Evolutionary conservation across 2,888 invertebrate species (phyloP).

Genomic region (Smittia sp.): DNA sequence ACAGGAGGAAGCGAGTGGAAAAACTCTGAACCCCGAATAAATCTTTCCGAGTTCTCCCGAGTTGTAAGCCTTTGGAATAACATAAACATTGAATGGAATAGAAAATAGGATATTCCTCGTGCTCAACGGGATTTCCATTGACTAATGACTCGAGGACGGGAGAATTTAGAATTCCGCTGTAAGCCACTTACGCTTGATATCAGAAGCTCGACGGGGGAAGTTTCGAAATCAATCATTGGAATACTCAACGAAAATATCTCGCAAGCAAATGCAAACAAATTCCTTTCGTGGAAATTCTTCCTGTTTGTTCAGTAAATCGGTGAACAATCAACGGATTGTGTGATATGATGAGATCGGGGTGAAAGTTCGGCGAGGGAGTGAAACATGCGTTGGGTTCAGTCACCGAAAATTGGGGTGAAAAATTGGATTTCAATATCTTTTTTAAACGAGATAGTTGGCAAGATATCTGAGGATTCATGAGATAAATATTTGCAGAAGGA

Average conservation of each 20-base stretch:
- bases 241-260: conserved; percentile 14
- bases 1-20: not conserved
- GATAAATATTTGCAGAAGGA: too few relatives aligned
- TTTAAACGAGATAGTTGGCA: too few relatives aligned
- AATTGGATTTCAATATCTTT: not conserved
- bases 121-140: conserved; percentile 23
- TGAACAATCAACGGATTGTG: conserved; percentile 24
- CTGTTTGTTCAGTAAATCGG: conserved; percentile 26
- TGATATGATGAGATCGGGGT: conserved; percentile 6
- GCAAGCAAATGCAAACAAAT: conserved; percentile 8
- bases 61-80: conserved; percentile 36
- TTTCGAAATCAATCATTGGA: too few relatives aligned
- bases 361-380: not conserved
- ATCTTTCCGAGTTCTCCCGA: conserved; percentile 9
- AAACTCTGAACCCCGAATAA: conserved; percentile 17
- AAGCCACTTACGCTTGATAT: too few relatives aligned
- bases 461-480: too few relatives aligned
- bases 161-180: too few relatives aligned
- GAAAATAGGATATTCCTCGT: not conserved
- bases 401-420: not conserved
- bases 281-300: not conserved
- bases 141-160: conserved; percentile 16
- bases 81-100: conserved; percentile 11
- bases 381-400: not conserved
- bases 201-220: too few relatives aligned